These are phyloP conservation scores for Bembecia ichneumoniformis DNA, from an alignment of 2,888 invertebrate species.

Conservation along the genomic window DNA sequence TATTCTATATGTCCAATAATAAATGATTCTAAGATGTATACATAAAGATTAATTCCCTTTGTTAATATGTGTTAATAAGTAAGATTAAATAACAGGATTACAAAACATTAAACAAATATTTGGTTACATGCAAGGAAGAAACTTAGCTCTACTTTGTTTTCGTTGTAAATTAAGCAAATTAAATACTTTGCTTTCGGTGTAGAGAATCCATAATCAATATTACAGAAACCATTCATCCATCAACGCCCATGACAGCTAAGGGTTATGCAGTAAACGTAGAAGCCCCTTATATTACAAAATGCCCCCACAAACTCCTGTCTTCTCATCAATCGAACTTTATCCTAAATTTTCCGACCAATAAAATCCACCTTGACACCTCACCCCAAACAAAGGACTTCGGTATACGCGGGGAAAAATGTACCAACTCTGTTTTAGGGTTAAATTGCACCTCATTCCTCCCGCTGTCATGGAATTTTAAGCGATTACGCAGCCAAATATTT, in stretches of 20 bases:
- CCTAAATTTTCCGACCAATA: slow-evolving; percentile 2
- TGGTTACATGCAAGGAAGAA: no score
- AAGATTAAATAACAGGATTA: no score
- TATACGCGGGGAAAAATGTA: slow-evolving; percentile 7
- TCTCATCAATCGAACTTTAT: background rate
- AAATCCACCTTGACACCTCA: background rate
- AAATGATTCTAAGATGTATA: no score
- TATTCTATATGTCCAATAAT: no score
- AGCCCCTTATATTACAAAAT: background rate
- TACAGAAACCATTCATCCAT: background rate
- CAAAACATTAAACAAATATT: no score
- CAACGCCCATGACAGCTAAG: background rate
- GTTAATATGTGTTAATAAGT: no score
- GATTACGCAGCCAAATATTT: slow-evolving; percentile 14
- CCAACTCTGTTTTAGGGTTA: slow-evolving; percentile 12
- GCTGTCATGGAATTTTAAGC: slow-evolving; percentile 8
- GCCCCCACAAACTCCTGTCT: background rate
- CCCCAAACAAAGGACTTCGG: background rate
- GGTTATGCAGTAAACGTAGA: background rate
- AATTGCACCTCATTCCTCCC: slow-evolving; percentile 13
- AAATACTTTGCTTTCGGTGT: no score
- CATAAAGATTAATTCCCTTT: no score
- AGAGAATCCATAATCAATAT: background rate
- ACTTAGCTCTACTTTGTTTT: no score
- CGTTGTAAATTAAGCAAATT: no score